Percentiles rank a stretch among this genome's conserved stretches.
Conservation (phyloP, 2,113 vertebrate genomes). For the Cyprinus carpio region DNA sequence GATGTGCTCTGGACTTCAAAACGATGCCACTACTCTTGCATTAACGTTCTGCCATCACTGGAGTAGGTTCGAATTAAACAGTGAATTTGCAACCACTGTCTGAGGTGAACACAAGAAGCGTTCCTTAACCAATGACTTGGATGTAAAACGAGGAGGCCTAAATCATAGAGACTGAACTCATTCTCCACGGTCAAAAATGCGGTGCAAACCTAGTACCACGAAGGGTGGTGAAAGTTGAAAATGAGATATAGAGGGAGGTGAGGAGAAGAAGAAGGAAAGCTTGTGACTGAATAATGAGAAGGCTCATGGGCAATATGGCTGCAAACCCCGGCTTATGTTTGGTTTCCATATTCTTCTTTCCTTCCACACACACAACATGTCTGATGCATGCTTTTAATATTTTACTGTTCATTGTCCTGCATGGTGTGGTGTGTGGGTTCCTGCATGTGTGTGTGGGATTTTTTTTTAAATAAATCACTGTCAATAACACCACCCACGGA, state of each 20-base stretch:
- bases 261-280: background rate
- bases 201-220: slow-evolving; percentile 17
- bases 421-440: too few relatives aligned
- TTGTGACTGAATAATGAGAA: slow-evolving; percentile 4
- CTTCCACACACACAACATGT: slow-evolving; percentile 6
- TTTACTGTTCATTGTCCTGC: background rate
- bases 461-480: slow-evolving; percentile 36
- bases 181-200: background rate
- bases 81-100: background rate
- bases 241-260: background rate
- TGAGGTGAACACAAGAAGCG: background rate
- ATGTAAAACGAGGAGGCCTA: slow-evolving; percentile 17
- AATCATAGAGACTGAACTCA: slow-evolving; percentile 44
- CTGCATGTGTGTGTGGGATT: background rate
- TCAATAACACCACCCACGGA: slow-evolving; percentile 13
- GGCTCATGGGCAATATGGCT: background rate
- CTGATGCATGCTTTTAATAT: slow-evolving; percentile 18
- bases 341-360: slow-evolving; percentile 3
- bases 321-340: slow-evolving; percentile 19
- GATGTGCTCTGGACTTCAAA: slow-evolving; percentile 14
- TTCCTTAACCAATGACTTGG: slow-evolving; percentile 17
- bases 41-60: background rate
- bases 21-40: background rate
- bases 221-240: background rate
- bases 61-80: background rate